Conservation (phyloP, 2,888 invertebrate genomes). For the Tanytarsus gracilentus region DNA sequence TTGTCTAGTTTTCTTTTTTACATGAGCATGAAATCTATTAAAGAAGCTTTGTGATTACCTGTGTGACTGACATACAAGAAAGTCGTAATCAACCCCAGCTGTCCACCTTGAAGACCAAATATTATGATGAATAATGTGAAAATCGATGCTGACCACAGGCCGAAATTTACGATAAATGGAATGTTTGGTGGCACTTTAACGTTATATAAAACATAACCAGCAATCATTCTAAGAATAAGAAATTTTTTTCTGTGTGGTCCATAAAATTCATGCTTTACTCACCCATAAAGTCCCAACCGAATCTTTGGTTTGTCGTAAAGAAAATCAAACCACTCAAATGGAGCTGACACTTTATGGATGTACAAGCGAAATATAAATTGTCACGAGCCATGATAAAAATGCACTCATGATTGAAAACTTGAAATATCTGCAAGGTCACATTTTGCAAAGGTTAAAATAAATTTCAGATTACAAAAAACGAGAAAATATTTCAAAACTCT, state of each 20-base stretch:
- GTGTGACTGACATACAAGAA: constrained; percentile 70
- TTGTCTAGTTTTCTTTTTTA: too few relatives aligned
- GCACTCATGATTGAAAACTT: constrained; percentile 54
- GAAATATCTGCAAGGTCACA: constrained; percentile 48
- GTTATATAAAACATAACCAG: constrained; percentile 63
- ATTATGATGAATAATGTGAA: constrained; percentile 54
- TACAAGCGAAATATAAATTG: constrained; percentile 68
- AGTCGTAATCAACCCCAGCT: constrained; percentile 54
- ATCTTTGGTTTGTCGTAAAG: constrained; percentile 72
- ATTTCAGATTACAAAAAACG: too few relatives aligned
- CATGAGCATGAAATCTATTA: too few relatives aligned
- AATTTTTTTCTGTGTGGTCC: not conserved
- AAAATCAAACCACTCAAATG: constrained; percentile 73
- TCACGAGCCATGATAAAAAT: constrained; percentile 63
- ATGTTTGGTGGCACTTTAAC: constrained; percentile 56
- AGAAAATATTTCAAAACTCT: constrained; percentile 15
- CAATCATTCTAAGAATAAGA: constrained; percentile 49
- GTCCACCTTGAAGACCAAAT: constrained; percentile 59
- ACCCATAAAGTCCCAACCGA: constrained; percentile 73
- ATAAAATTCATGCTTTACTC: constrained; percentile 34
- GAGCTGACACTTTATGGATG: constrained; percentile 64
- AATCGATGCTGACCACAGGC: constrained; percentile 54
- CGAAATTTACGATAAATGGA: constrained; percentile 47
- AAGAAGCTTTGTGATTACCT: too few relatives aligned
- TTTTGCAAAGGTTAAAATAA: too few relatives aligned